Evolutionary conservation across 2,797 vertebrate species (phyloP).

Genomic region (Chaunax sp.): DNA sequence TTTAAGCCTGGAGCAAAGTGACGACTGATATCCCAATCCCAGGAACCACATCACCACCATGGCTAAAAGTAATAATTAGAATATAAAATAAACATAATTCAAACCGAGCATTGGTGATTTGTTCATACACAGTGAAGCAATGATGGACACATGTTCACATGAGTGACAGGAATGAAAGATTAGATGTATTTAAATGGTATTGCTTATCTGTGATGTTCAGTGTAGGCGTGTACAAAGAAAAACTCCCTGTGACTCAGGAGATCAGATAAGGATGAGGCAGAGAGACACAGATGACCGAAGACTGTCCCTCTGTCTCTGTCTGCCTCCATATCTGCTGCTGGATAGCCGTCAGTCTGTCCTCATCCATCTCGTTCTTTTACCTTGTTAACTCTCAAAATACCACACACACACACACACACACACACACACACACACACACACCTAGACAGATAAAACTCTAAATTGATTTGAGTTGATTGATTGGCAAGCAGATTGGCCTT

Average conservation of each 20-base stretch:
- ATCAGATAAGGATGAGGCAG: conserved; percentile 18
- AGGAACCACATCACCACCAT: neutral
- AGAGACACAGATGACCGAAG: conserved; percentile 20
- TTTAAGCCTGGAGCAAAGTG: neutral
- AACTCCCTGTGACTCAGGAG: conserved; percentile 14
- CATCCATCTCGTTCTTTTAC: conserved; percentile 22
- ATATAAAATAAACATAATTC: neutral
- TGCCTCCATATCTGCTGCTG: conserved; percentile 15
- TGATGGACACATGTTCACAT: neutral
- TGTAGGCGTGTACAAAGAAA: neutral
- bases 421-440: conserved; percentile 8
- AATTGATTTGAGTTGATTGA: conserved; percentile 21
- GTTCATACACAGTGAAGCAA: neutral
- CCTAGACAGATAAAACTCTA: conserved; percentile 25
- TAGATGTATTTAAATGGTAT: neutral
- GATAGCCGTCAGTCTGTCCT: conserved; percentile 28
- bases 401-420: conserved; percentile 24
- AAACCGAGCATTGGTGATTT: neutral
- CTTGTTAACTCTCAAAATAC: conserved; percentile 10
- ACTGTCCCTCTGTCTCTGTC: conserved; percentile 18
- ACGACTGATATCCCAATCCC: too few relatives aligned
- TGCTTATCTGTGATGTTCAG: neutral
- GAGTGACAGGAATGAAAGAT: neutral
- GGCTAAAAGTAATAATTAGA: neutral
- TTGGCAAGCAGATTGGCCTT: conserved; percentile 12